Percentiles rank a stretch among this genome's conserved stretches.
Evolutionary conservation across 2,113 vertebrate species (phyloP).

Genomic region (Fregata magnificens): DNA sequence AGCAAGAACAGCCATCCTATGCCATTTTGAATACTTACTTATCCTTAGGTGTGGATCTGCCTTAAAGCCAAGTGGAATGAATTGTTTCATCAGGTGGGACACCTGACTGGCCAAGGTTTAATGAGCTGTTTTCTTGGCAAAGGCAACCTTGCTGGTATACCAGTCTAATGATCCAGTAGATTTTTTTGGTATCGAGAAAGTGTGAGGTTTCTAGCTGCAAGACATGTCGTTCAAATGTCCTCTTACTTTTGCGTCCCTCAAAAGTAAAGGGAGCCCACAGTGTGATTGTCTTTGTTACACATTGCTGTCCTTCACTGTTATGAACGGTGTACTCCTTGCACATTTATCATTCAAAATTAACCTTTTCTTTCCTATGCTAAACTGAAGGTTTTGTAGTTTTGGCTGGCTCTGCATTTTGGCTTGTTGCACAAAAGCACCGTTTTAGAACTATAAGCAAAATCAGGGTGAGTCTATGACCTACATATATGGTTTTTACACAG

Average conservation of each 20-base stretch:
- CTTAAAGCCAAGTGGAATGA: background rate
- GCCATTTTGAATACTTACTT: background rate
- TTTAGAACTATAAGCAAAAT: background rate
- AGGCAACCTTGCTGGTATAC: background rate
- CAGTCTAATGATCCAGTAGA: background rate
- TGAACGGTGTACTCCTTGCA: background rate
- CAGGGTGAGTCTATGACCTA: background rate
- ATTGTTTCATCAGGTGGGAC: background rate
- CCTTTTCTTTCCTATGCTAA: background rate
- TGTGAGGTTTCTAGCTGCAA: background rate
- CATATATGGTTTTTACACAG: background rate
- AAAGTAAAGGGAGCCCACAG: background rate
- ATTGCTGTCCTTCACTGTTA: background rate
- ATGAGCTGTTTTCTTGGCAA: background rate
- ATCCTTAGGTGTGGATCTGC: background rate
- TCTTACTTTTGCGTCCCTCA: background rate
- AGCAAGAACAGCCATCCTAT: background rate
- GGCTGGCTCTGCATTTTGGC: background rate
- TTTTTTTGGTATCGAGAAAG: background rate
- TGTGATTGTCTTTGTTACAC: background rate
- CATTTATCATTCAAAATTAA: background rate
- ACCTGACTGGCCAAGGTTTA: background rate
- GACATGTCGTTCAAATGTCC: background rate
- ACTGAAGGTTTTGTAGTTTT: background rate
- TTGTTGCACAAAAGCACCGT: background rate